A percentile compares a stretch with the other conserved stretches of the same genome.
Conservation (phyloP, 1,140 invertebrate genomes). For the Caenorhabditis remanei region DNA sequence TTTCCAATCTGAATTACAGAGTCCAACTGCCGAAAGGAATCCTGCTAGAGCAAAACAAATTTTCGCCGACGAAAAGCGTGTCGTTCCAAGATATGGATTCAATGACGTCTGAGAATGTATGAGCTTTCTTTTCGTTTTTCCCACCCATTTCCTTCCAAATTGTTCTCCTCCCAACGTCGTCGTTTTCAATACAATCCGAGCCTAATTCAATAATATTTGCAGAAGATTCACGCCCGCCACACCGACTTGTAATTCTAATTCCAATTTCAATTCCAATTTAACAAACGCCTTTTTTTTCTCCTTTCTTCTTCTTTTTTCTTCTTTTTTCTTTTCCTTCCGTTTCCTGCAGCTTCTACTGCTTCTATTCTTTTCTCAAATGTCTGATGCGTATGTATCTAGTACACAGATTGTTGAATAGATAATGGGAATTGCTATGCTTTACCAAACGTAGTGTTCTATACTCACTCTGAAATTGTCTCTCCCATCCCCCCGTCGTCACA, state of each 20-base stretch:
- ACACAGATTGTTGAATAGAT: slow-evolving; percentile 44
- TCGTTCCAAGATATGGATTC: slow-evolving; percentile 53
- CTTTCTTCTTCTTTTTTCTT: background rate
- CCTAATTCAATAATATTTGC: slow-evolving; percentile 39
- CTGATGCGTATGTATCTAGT: background rate
- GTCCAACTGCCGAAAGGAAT: slow-evolving; percentile 50
- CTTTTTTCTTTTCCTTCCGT: background rate
- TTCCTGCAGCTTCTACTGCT: background rate
- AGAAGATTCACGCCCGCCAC: slow-evolving; percentile 30
- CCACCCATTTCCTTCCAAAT: background rate
- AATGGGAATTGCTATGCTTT: slow-evolving; percentile 9
- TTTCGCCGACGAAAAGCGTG: slow-evolving; percentile 39
- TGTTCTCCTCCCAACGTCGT: background rate
- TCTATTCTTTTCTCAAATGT: background rate
- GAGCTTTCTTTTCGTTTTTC: background rate
- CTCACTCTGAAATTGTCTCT: background rate
- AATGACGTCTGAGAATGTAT: slow-evolving; percentile 45
- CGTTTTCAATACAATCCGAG: background rate
- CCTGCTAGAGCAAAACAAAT: slow-evolving; percentile 50
- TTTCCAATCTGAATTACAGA: too few species aligned
- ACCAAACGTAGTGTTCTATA: background rate
- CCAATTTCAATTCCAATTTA: background rate
- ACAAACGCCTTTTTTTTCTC: background rate
- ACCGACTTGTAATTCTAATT: slow-evolving; percentile 44
- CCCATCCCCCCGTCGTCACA: background rate